A percentile compares a stretch with the other conserved stretches of the same genome.
phyloP scores from a whole-genome alignment of 2,888 invertebrate species.

The Clanis bilineata region DNA sequence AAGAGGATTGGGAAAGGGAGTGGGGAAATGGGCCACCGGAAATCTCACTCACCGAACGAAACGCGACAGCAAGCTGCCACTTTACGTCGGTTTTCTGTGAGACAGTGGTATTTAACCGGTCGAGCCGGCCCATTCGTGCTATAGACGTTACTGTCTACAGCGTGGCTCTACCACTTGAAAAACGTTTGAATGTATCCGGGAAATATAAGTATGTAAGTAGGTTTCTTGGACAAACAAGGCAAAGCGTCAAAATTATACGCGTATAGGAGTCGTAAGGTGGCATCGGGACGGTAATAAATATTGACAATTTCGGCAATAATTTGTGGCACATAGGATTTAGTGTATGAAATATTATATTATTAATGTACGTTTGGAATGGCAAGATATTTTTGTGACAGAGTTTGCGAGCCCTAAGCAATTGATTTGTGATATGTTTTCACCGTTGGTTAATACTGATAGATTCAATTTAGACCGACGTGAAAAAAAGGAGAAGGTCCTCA shows the following conservation, averaged over 20 bases:
- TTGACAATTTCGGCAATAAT: constrained; percentile 2
- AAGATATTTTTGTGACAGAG: not conserved
- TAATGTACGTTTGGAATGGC: not conserved
- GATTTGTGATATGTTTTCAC: not conserved
- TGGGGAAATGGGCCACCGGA: no score
- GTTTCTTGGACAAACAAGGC: constrained; percentile 1
- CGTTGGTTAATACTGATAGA: no score
- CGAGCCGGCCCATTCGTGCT: no score
- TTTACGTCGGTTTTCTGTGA: no score
- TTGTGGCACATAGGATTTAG: not conserved
- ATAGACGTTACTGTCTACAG: no score
- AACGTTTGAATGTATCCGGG: not conserved
- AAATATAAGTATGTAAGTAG: not conserved
- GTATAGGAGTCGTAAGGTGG: not conserved
- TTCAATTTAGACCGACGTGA: no score
- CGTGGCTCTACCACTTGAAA: not conserved
- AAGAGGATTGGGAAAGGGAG: no score
- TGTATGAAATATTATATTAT: not conserved
- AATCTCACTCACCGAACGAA: no score
- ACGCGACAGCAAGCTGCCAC: no score
- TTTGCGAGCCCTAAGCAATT: not conserved
- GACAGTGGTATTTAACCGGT: no score
- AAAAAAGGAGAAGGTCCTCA: no score
- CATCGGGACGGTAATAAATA: constrained; percentile 9
- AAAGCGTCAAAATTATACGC: constrained; percentile 4